phyloP scores from a whole-genome alignment of 2,113 vertebrate species.

The Marmota monax region DNA sequence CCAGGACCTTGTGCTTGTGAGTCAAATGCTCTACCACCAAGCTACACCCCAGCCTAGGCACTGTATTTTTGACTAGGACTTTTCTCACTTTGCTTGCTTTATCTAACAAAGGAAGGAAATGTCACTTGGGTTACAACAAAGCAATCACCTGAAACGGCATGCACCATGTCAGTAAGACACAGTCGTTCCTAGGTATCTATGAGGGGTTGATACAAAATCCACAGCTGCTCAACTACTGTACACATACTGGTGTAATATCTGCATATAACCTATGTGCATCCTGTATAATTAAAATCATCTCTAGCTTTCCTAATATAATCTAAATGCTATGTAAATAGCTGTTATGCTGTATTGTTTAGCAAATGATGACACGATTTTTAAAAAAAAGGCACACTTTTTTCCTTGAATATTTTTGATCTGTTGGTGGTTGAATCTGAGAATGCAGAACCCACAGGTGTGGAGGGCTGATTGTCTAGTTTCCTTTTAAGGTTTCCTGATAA shows the following conservation, averaged over 20 bases:
- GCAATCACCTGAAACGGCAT: neutral
- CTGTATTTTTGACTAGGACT: neutral
- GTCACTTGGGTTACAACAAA: neutral
- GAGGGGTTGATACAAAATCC: neutral
- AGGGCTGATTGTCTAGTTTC: neutral
- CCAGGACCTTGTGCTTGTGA: too few relatives aligned
- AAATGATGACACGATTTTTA: neutral
- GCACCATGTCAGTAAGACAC: neutral
- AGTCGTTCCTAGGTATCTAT: neutral
- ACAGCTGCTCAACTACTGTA: neutral
- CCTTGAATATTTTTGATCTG: neutral
- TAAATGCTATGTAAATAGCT: neutral
- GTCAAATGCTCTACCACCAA: too few relatives aligned
- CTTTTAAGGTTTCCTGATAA: neutral
- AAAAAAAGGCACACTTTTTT: too few relatives aligned
- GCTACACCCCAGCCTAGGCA: too few relatives aligned
- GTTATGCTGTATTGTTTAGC: neutral
- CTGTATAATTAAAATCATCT: neutral
- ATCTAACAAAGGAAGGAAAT: conserved; percentile 32
- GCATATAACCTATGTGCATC: neutral
- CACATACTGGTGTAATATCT: neutral
- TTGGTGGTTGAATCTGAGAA: neutral
- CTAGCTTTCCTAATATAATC: neutral
- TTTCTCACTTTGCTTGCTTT: neutral
- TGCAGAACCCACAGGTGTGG: neutral